Evolutionary conservation across 30 jellyfish, hydroid and myxozoan species (phyloP).

Genomic region (Catostylus mosaicus): DNA sequence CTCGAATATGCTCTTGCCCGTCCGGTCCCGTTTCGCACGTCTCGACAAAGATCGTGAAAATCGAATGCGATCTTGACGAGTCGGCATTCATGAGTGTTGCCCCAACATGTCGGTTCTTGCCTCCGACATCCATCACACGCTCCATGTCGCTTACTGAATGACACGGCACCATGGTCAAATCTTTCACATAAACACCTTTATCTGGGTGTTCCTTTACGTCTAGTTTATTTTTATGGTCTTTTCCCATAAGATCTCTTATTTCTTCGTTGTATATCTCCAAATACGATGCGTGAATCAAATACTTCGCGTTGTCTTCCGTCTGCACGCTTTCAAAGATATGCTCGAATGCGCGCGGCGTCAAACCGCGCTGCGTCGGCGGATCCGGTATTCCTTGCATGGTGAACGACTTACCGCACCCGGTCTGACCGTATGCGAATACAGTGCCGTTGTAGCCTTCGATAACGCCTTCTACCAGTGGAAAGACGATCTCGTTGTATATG

Average conservation of each 20-base stretch:
- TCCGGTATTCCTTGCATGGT: slow-evolving; percentile 98
- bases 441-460: slow-evolving; percentile 98
- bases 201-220: slow-evolving; percentile 98
- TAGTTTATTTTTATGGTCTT: slow-evolving; percentile 82
- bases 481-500: slow-evolving; percentile 89
- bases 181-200: slow-evolving; percentile 91
- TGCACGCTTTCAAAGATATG: slow-evolving; percentile 97
- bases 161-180: slow-evolving; percentile 86
- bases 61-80: slow-evolving; percentile 97
- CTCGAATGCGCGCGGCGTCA: slow-evolving; percentile 98
- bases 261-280: slow-evolving; percentile 96
- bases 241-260: slow-evolving; percentile 86
- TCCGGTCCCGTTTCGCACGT: slow-evolving; percentile 93
- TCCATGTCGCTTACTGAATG: slow-evolving; percentile 94
- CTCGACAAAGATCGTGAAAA: slow-evolving; percentile 93
- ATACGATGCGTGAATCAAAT: slow-evolving; percentile 91
- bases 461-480: slow-evolving; percentile 96
- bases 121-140: slow-evolving; percentile 92
- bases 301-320: slow-evolving; percentile 91
- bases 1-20: slow-evolving; percentile 95
- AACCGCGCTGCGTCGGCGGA: slow-evolving; percentile 98
- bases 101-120: slow-evolving; percentile 94
- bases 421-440: slow-evolving; percentile 97
- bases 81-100: slow-evolving; percentile 99
- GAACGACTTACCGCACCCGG: slow-evolving; percentile 98